Evolutionary conservation across 2,888 invertebrate species (phyloP).

Genomic region (Andricus curvator): DNA sequence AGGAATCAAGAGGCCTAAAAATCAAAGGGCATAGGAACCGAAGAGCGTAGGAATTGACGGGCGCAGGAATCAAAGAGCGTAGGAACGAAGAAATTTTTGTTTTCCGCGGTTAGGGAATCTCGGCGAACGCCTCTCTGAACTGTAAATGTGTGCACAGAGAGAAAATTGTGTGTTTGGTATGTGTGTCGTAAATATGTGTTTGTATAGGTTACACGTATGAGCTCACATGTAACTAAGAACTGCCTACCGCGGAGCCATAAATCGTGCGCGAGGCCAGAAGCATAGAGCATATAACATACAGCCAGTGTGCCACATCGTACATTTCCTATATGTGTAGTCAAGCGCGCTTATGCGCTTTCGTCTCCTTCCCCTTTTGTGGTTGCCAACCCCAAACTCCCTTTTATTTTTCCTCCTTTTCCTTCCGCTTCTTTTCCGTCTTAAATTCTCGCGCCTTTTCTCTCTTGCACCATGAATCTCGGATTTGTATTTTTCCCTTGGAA

Average conservation of each 20-base stretch:
- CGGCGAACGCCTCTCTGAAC: slow-evolving; percentile 38
- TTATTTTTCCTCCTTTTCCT: neutral
- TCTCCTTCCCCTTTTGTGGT: slow-evolving; percentile 58
- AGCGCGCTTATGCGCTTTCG: slow-evolving; percentile 57
- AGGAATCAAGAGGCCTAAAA: too few relatives aligned
- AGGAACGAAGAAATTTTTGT: slow-evolving; percentile 48
- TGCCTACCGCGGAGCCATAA: slow-evolving; percentile 55
- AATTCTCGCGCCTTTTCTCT: slow-evolving; percentile 17
- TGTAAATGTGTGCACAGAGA: neutral
- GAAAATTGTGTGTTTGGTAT: neutral
- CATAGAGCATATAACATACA: slow-evolving; percentile 60
- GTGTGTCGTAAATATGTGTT: slow-evolving; percentile 48
- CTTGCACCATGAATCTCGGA: slow-evolving; percentile 39
- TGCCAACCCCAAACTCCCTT: slow-evolving; percentile 48
- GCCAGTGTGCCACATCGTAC: slow-evolving; percentile 56
- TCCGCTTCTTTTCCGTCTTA: slow-evolving; percentile 32
- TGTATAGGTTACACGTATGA: slow-evolving; percentile 45
- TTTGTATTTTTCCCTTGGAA: slow-evolving; percentile 23
- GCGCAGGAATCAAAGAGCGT: neutral
- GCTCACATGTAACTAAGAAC: slow-evolving; percentile 47
- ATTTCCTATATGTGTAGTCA: slow-evolving; percentile 58
- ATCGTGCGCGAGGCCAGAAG: slow-evolving; percentile 56
- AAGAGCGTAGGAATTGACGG: too few relatives aligned
- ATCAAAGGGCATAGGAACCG: too few relatives aligned
- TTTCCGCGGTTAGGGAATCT: slow-evolving; percentile 57